Base-by-base conservation (phyloP, 1,140 invertebrate species). In the Agrilus planipennis region DNA sequence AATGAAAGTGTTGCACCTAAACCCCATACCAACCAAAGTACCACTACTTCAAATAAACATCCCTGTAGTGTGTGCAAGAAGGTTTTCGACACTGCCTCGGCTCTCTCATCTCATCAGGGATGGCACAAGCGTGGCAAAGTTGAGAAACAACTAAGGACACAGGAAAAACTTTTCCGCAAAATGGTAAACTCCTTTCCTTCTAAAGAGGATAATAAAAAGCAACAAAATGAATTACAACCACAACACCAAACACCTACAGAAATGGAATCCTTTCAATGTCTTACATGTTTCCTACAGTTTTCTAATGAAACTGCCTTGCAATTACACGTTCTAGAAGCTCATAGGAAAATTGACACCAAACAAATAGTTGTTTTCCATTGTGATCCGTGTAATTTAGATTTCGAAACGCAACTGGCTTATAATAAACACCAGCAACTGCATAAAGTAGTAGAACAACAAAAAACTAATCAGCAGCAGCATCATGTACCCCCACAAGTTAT, bases 241-340 rank as follows among this genome's bases (percentile, higher is more conserved):
- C 25, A 34, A 4, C 29, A 3, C 16, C 39, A 21, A n/a, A 7
- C 39, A 23, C 2, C 30, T 30, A 34, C 42, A 4, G 40, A 34
- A 5, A 10, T 19, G 9, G 9, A 49, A 7, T 34, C 45, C 18
- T 49, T 47, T 31, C 45, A 53, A 17, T 59, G 57, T 25, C 2
- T 12, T 3, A 51, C 50, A 1, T 59, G 57, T 29, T 38, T 39
- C 2, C 32, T 45, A 7, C 44, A 47, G 25, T 42, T 59, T 30
- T 45, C 48, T 1, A 59, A 55, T 20, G 53, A 56, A 20, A 54
- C 53, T 0, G 55, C 57, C 16, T 40, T 57, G 22, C 55, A 57
- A 42, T 54, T 59, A 10, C 57, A 59, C 32, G 53, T 54, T 22
- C 25, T 59, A 4, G 57, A 59, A 44, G 50, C 50, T 21, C 57